Conservation (phyloP, 2,113 vertebrate genomes). For the Mesoclemmys tuberculata region DNA sequence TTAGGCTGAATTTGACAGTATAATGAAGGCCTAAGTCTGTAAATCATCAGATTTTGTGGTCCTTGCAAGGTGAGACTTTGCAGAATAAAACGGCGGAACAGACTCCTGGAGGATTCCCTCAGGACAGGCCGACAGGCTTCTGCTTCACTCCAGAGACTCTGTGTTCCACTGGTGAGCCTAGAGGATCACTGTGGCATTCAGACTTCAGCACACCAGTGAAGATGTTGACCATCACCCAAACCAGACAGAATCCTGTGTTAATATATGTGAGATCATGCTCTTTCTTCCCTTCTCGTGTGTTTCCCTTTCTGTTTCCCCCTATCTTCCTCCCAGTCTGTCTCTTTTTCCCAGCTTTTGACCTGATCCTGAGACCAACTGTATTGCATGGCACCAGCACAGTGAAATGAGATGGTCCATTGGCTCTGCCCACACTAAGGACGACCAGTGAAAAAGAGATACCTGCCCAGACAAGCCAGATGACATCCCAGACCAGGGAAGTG, state of each 20-base stretch:
- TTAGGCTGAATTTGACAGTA: neutral
- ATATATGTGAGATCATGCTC: neutral
- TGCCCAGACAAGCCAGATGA: neutral
- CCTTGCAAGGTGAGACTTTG: no score
- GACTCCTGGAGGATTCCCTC: neutral
- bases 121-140: neutral
- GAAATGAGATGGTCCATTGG: neutral
- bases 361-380: neutral
- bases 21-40: neutral
- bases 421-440: neutral
- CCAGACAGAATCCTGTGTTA: neutral
- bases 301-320: neutral
- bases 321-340: neutral
- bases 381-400: neutral
- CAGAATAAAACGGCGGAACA: neutral
- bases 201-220: neutral
- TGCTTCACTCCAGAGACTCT: neutral
- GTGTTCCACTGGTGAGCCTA: neutral
- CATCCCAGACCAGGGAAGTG: neutral
- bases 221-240: neutral
- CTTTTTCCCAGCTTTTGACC: neutral
- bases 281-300: neutral
- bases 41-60: no score
- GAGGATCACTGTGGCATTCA: neutral
- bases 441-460: neutral